Conservation (phyloP, 23 tunicate species). For the Ascidia mentula region DNA sequence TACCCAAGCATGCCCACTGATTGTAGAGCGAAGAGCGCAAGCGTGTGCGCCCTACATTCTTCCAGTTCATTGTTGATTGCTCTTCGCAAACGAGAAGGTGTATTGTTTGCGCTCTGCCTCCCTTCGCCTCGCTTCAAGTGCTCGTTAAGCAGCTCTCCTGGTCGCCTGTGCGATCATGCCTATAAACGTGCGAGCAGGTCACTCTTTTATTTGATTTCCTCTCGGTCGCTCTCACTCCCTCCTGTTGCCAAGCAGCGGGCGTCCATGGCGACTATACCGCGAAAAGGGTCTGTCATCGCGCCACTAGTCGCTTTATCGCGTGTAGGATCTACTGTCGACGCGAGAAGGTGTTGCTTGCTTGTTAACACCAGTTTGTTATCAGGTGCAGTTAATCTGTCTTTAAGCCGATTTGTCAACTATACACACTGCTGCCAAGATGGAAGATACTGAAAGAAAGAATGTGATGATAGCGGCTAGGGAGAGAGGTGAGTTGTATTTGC, state of each 20-base stretch:
- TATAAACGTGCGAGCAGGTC: neutral
- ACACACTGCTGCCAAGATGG: conserved; percentile 28
- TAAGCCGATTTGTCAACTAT: conserved; percentile 5
- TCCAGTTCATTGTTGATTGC: neutral
- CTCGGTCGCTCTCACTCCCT: neutral
- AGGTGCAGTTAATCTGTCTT: too few relatives aligned
- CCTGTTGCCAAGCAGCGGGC: conserved; percentile 22
- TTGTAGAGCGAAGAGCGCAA: neutral
- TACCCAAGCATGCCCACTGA: neutral
- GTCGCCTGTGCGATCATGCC: neutral
- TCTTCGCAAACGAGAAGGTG: neutral
- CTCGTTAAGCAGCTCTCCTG: neutral
- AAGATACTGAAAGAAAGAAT: conserved; percentile 63
- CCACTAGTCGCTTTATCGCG: conserved; percentile 5
- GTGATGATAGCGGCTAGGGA: conserved; percentile 93
- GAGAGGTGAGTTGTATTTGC: conserved; percentile 74
- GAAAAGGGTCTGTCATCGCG: neutral
- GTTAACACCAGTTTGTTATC: too few relatives aligned
- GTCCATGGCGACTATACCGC: conserved; percentile 23
- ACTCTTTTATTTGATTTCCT: neutral
- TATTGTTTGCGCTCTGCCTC: conserved; percentile 3
- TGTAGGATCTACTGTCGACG: neutral
- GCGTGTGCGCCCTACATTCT: neutral
- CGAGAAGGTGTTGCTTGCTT: neutral
- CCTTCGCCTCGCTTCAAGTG: neutral